Percentiles rank a stretch among this genome's conserved stretches.
Evolutionary conservation across 2,113 vertebrate genomes (phyloP).

Genomic region (Melanostigma gelatinosum): DNA sequence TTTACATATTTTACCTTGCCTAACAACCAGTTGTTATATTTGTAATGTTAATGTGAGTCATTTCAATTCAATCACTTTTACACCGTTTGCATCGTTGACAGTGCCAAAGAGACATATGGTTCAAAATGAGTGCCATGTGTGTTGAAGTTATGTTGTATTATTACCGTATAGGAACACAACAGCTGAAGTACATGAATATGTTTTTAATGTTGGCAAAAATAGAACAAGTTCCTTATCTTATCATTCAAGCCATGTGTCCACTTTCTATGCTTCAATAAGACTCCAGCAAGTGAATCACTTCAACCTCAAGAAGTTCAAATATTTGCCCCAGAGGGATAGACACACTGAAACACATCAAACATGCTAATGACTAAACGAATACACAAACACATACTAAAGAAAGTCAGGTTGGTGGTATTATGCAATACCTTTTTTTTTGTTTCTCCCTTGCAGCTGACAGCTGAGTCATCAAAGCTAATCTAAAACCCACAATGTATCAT

Average conservation of each 20-base stretch:
- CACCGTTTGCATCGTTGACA: conserved; percentile 60
- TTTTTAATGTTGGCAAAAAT: conserved; percentile 12
- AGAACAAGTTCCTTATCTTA: conserved; percentile 43
- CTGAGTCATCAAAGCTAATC: conserved; percentile 32
- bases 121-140: conserved; percentile 48
- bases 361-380: conserved; percentile 31
- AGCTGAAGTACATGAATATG: conserved; percentile 11
- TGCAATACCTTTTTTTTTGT: not conserved
- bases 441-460: not conserved
- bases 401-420: conserved; percentile 9
- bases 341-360: conserved; percentile 31
- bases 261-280: conserved; percentile 23
- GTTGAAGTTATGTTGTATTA: conserved; percentile 14
- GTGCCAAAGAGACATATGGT: conserved; percentile 61
- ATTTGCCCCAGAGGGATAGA: conserved; percentile 54
- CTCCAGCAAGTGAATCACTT: conserved; percentile 34
- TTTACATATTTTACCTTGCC: conserved; percentile 67
- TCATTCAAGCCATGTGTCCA: conserved; percentile 21
- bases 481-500: conserved; percentile 33
- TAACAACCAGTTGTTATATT: conserved; percentile 65
- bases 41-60: conserved; percentile 77
- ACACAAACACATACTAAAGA: conserved; percentile 21
- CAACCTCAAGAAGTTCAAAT: conserved; percentile 54
- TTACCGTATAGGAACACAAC: not conserved
- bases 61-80: conserved; percentile 71